Conservation (phyloP, 2,888 invertebrate species). For the Litoditis marina region DNA sequence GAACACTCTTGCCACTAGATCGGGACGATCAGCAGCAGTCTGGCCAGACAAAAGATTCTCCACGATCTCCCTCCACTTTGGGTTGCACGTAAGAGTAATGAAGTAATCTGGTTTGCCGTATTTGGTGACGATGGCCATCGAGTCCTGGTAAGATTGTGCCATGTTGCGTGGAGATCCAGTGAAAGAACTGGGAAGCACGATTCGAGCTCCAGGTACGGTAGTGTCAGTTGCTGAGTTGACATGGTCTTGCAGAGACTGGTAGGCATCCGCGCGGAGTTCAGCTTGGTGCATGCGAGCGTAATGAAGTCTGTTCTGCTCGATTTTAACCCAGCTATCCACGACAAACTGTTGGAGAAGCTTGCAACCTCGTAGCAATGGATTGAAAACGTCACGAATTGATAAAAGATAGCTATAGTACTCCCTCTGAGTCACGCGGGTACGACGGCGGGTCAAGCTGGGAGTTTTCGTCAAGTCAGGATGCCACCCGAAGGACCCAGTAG, state of each 20-base stretch:
- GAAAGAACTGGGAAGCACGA: constrained; percentile 51
- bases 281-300: constrained; percentile 59
- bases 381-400: constrained; percentile 40
- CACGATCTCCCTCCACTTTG: constrained; percentile 56
- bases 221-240: constrained; percentile 35
- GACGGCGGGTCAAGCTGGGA: too few relatives aligned
- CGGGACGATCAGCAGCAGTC: constrained; percentile 44
- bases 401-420: constrained; percentile 41
- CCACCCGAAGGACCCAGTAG: constrained; percentile 43
- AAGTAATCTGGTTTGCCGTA: constrained; percentile 56
- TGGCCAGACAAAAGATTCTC: constrained; percentile 32
- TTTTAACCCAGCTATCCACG: constrained; percentile 62
- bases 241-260: constrained; percentile 49
- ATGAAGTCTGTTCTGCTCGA: constrained; percentile 60
- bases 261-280: constrained; percentile 48
- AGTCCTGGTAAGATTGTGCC: constrained; percentile 46
- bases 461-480: constrained; percentile 10
- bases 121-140: constrained; percentile 47
- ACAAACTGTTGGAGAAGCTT: constrained; percentile 59
- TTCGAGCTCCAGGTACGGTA: too few relatives aligned
- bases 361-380: constrained; percentile 44
- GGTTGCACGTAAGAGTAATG: constrained; percentile 61
- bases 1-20: constrained; percentile 52
- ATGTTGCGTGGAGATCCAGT: constrained; percentile 61
- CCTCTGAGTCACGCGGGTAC: constrained; percentile 37